Evolutionary conservation across 2,888 invertebrate species (phyloP).

Genomic region (Furcula furcula): DNA sequence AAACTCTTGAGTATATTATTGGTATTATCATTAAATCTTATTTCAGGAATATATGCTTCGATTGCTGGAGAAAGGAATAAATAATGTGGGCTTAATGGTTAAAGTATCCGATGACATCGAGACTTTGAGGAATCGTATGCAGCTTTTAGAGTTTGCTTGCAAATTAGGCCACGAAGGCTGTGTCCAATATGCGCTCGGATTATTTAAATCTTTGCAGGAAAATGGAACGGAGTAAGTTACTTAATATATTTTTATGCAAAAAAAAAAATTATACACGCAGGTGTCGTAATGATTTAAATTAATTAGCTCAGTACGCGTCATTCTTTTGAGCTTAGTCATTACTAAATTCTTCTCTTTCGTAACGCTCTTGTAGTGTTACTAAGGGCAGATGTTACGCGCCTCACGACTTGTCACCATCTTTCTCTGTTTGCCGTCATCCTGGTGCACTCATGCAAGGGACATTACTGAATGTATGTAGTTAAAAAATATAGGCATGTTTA

Average conservation of each 20-base stretch:
- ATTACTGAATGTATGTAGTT: no score
- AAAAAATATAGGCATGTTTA: no score
- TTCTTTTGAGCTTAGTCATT: no score
- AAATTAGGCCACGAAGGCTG: conserved; percentile 82
- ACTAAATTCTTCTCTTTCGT: no score
- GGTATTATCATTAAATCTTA: not conserved
- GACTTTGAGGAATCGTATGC: conserved; percentile 80
- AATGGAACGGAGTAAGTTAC: conserved; percentile 54
- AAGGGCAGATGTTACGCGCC: no score
- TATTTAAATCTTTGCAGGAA: conserved; percentile 48
- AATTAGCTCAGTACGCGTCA: no score
- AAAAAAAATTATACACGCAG: not conserved
- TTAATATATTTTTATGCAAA: not conserved
- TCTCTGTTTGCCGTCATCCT: no score
- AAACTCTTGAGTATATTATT: not conserved
- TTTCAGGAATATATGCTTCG: conserved; percentile 46
- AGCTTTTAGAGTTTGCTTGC: conserved; percentile 84
- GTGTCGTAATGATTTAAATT: no score
- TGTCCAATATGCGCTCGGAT: conserved; percentile 39
- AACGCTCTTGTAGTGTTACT: no score
- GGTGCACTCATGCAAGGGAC: no score
- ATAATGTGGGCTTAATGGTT: conserved; percentile 70
- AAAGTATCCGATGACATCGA: conserved; percentile 57
- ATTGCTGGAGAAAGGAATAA: conserved; percentile 54
- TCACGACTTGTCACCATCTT: no score